Evolutionary conservation across 2,113 vertebrate genomes (phyloP), one percentile per base, ranked within the genome.

Genomic region (Dicerorhinus sumatrensis): DNA sequence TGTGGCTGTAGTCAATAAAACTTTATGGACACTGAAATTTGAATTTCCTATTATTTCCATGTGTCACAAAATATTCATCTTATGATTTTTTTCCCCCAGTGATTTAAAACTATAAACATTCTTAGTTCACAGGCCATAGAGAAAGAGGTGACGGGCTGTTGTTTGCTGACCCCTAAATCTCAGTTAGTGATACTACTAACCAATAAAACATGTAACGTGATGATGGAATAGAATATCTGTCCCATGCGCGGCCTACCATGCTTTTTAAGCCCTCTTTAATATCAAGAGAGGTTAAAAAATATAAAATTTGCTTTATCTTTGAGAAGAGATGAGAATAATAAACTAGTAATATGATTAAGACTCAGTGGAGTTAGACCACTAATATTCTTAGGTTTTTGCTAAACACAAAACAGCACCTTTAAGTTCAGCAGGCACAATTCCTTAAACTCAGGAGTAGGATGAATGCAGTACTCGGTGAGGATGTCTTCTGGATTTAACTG

Each of bases 31-130:
- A 67, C 42, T 70, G n/a, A 94, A 80, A 60, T 76, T 72, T 93
- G 63, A 70, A 76, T 88, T 94, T 93, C 5, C 17, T 60, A 4
- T 82, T 39, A 33, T 94, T 79, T 94, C 58, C 18, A 36, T 39
- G 9, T 80, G n/a, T 91, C 62, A 91, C 36, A 73, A 91, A 95
- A 54, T 96, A 58, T 13, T 85, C 18, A 39, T 67, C 56, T 88
- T 96, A 73, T 63, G 5, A n/a, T n/a, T 54, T 12, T 54, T 70
- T 33, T 48, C 8, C 20, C 17, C 6, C 9, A 77, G 3, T 29
- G n/a, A 67, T 83, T 79, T 76, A 77, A 94, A 96, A 94, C n/a
- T 84, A 2, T 88, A 48, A 72, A 27, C 33, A 82, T 82, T 58
- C 27, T 83, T 67, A 72, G 25, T 48, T 93, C 48, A 17, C 25